Evolutionary conservation across 2,113 vertebrate species (phyloP), one percentile per base, ranked within the genome.

Genomic region (Pyrgilauda ruficollis): DNA sequence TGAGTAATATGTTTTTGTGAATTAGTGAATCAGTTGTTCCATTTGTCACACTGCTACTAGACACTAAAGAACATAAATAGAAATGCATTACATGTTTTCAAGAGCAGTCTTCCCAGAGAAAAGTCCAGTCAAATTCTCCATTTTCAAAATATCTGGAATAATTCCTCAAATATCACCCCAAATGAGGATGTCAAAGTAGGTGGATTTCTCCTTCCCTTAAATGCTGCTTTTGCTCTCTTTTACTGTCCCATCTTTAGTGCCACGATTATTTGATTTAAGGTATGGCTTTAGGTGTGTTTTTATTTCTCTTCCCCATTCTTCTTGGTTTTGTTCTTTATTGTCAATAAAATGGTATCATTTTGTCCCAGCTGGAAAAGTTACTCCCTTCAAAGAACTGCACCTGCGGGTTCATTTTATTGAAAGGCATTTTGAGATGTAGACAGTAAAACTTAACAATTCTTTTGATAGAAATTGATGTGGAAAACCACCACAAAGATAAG

Each of bases 311-410:
- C 75, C 33, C 63, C 33, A 11, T 74, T 58, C 16, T 50, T 76
- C 56, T 81, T 91, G 14, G 1, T 50, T 88, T 83, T 90, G 15
- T 88, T 92, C 43, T 88, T 90, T 83, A 24, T 94, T 67, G 83
- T 77, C 74, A 89, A 68, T 68, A 91, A 85, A 94, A 85, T 73
- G 10, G 16, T 55, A 50, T 84, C 28, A 50, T 92, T 95, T 91
- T 89, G 39, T 79, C 74, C 58, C 58, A 63, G 67, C 24, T 88
- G 69, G 30, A 83, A 56, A 15, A 67, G 35, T 68, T 81, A 39
- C 33, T 94, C 26, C 53, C 30, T 77, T 88, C 61, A 90, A 81
- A 87, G 72, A 19, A 39, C 30, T 73, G n/a, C 46, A 66, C 53
- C 46, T 72, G 50, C 23, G 15, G n/a, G 37, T 66, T 87, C 70